Evolutionary conservation across 1,140 invertebrate species (phyloP).

Genomic region (Lordiphosa mommai): DNA sequence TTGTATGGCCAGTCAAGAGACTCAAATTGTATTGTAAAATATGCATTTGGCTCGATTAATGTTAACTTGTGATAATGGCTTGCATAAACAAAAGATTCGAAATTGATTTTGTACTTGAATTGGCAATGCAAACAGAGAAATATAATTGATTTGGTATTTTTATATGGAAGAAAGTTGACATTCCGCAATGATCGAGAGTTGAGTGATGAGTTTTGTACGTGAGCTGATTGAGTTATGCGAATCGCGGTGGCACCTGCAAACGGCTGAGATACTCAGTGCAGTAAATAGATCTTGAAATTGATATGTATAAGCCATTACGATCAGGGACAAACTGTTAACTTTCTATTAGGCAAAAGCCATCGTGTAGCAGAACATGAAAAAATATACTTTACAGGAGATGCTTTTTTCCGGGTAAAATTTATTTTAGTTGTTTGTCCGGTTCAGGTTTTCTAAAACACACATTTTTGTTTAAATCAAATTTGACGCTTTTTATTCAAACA

Average conservation of each 20-base stretch:
- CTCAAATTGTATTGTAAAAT: conserved; percentile 56
- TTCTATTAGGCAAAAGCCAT: no score
- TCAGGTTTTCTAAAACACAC: no score
- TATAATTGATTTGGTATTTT: conserved; percentile 1
- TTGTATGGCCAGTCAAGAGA: conserved; percentile 18
- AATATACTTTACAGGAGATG: no score
- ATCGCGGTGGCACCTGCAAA: not conserved
- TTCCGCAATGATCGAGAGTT: conserved; percentile 10
- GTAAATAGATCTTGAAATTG: no score
- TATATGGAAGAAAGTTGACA: not conserved
- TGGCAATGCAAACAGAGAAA: conserved; percentile 15
- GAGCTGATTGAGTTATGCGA: conserved; percentile 16
- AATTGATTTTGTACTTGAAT: conserved; percentile 13
- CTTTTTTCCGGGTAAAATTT: no score
- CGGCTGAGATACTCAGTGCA: no score
- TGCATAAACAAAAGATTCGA: conserved; percentile 36
- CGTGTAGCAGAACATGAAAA: no score
- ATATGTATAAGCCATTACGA: no score
- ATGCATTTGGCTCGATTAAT: conserved; percentile 71
- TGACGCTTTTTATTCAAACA: no score
- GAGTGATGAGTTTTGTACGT: conserved; percentile 36
- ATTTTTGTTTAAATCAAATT: no score
- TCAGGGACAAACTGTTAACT: no score
- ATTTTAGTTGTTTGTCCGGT: no score
- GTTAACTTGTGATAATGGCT: conserved; percentile 63